A percentile compares a stretch with the other conserved stretches of the same genome.
phyloP scores from a whole-genome alignment of 35 echinoderm and acorn worm genomes.

The Apostichopus parvimensis region DNA sequence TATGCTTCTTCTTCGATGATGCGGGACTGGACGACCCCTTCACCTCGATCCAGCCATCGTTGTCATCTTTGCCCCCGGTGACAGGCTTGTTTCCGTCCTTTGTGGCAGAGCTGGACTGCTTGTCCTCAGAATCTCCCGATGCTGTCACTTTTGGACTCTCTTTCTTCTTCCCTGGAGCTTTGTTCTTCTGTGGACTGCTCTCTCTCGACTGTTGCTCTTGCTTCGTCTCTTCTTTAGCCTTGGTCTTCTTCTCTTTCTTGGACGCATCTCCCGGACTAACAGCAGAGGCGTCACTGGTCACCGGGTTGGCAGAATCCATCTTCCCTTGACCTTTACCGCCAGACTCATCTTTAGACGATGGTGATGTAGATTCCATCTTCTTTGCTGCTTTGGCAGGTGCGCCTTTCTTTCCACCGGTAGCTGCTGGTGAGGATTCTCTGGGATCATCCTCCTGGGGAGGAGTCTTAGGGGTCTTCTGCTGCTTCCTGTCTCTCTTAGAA shows the following conservation, averaged over 20 bases:
- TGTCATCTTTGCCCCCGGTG: not conserved
- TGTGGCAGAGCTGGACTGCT: not conserved
- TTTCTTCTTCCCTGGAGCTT: constrained; percentile 1
- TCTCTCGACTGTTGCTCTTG: not conserved
- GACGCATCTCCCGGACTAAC: not conserved
- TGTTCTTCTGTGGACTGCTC: not conserved
- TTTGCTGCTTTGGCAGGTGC: not conserved
- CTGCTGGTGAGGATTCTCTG: not conserved
- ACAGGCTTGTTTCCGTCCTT: not conserved
- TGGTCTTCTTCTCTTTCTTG: not conserved
- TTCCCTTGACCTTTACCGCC: not conserved
- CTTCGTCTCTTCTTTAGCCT: constrained; percentile 16
- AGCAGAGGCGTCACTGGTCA: not conserved
- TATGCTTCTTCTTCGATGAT: not conserved
- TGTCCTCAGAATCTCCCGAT: not conserved
- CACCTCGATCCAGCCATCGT: constrained; percentile 21
- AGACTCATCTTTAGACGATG: not conserved
- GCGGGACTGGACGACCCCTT: constrained; percentile 34
- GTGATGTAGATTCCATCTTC: not conserved
- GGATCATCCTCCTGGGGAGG: not conserved
- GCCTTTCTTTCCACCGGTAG: not conserved
- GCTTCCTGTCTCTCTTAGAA: constrained; percentile 10
- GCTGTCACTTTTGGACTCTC: constrained; percentile 5
- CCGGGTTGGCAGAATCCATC: not conserved
- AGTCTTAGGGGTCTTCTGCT: not conserved